Percentiles rank a stretch among this genome's conserved stretches.
phyloP scores from a whole-genome alignment of 2,113 vertebrate genomes.

The Oenanthe melanoleuca region DNA sequence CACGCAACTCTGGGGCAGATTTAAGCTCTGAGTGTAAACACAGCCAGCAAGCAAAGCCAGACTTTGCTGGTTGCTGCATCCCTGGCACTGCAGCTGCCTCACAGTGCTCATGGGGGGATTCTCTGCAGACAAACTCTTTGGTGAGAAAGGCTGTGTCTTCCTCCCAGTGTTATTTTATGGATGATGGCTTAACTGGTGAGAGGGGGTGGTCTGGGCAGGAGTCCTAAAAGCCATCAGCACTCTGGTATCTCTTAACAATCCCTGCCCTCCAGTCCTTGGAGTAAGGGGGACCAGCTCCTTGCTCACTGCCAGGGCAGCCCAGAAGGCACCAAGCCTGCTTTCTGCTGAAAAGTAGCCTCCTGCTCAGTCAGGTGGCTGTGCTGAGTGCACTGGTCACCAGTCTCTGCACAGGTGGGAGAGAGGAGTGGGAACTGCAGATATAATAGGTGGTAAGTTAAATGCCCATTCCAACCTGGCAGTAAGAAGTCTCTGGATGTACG shows the following conservation, averaged over 20 bases:
- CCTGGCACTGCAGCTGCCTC: rapidly evolving
- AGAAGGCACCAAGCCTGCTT: not conserved
- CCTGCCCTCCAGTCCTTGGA: not conserved
- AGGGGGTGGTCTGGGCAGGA: not conserved
- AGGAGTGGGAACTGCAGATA: not conserved
- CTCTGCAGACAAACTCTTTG: not conserved
- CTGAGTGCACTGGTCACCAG: not conserved
- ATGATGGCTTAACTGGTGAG: not conserved
- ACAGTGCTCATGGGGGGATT: rapidly evolving
- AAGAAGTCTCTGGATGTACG: not conserved
- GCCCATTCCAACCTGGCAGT: not conserved
- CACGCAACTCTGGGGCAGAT: not conserved
- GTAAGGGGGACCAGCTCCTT: rapidly evolving
- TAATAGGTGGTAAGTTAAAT: not conserved
- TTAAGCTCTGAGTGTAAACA: not conserved
- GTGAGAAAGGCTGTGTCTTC: not conserved
- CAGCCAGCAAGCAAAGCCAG: not conserved
- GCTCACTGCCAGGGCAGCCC: not conserved
- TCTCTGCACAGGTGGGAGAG: not conserved
- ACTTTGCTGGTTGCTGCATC: not conserved
- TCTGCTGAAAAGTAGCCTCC: not conserved
- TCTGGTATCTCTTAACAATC: not conserved
- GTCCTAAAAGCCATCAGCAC: not conserved
- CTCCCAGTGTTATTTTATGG: not conserved
- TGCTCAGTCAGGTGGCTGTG: not conserved